Conservation (phyloP, 2,888 invertebrate species). For the Eristalinus aeneus region DNA sequence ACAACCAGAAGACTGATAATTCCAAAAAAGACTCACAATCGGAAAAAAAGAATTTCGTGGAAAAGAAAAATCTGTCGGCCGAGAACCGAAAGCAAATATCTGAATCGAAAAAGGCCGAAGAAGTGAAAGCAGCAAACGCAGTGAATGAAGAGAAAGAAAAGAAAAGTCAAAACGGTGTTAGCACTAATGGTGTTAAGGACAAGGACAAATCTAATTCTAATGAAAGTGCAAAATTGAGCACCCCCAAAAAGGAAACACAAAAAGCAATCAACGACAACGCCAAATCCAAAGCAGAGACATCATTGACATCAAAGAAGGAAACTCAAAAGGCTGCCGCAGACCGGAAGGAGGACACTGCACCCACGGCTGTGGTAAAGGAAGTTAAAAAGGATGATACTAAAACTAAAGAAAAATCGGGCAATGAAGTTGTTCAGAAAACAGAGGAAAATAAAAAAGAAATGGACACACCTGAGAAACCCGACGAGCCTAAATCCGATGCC, state of each 20-base stretch:
- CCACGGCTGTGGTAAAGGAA: conserved; percentile 3
- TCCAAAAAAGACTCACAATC: conserved; percentile 65
- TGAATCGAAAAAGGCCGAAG: conserved; percentile 34
- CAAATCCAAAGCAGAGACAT: conserved; percentile 56
- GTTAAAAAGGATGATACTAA: conserved; percentile 54
- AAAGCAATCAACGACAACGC: conserved; percentile 49
- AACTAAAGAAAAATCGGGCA: conserved; percentile 21
- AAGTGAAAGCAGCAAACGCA: neutral
- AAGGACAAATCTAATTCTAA: conserved; percentile 68
- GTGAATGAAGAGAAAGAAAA: conserved; percentile 73
- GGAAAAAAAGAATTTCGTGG: conserved; percentile 54
- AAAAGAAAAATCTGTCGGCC: conserved; percentile 41
- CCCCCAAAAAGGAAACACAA: neutral
- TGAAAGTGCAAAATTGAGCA: neutral
- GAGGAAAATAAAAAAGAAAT: neutral
- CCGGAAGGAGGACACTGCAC: conserved; percentile 48
- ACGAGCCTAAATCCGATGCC: conserved; percentile 38
- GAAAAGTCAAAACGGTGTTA: conserved; percentile 75
- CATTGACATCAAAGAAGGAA: conserved; percentile 43
- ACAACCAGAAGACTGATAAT: conserved; percentile 70
- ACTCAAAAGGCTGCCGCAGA: conserved; percentile 44
- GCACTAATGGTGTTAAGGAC: conserved; percentile 55
- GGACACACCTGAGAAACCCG: conserved; percentile 32
- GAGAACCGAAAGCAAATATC: conserved; percentile 33
- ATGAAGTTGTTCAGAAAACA: conserved; percentile 41